Evolutionary conservation across 2,113 vertebrate species (phyloP), one percentile per base, ranked within the genome.

Genomic region (Origma solitaria): DNA sequence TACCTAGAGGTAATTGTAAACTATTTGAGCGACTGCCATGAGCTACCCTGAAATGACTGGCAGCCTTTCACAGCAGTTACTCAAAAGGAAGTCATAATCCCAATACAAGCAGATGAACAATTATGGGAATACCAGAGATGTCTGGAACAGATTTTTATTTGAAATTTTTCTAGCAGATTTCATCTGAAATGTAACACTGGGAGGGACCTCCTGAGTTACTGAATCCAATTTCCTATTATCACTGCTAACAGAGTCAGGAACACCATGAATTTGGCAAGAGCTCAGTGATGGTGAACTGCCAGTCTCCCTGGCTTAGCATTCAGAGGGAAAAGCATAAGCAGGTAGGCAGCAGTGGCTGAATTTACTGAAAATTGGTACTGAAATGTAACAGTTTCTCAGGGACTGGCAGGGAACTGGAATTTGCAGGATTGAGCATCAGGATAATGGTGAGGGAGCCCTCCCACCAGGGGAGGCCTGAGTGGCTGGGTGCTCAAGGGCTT

Each of bases 181-280:
- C 50, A 65, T 82, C 78, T 82, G 58, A 54, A 93, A 83, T 38
- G 28, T 24, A 90, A 27, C n/a, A 56, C 35, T 71, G 56, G 50
- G 83, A 81, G 51, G 35, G 42, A 62, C 42, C 45, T 94, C 42
- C 72, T 83, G 72, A 89, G 78, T 84, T 92, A 86, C 31, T 0
- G 13, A 89, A 87, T 94, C 49, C 56, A 81, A 64, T 96, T 91
- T 94, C 81, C 44, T 91, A 56, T 68, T 84, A 92, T 72, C 51
- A 78, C 25, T 1, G 2, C 56, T 75, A 75, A 38, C 51, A 58
- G 61, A 82, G 27, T 60, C 57, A 89, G 65, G 85, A 96, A 37
- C 73, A 87, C n/a, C 64, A 35, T 23, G 54, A 81, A 58, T 91
- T 85, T 95, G 91, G 93, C 89, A 94, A 73, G 50, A 73, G 15